phyloP scores from a whole-genome alignment of 2,888 invertebrate species.

The Aporophyla lueneburgensis region DNA sequence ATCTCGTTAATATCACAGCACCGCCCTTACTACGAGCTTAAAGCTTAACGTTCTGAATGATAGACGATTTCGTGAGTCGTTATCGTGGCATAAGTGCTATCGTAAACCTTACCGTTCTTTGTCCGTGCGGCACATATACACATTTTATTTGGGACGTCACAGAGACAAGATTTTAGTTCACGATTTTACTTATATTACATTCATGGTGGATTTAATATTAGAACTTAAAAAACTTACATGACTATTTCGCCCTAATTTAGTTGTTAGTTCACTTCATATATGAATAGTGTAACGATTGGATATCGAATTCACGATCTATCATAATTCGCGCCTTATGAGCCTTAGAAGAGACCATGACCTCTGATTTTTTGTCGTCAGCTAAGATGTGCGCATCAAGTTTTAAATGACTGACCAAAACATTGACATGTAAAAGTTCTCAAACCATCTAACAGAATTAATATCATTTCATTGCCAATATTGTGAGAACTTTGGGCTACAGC shows the following conservation, averaged over 20 bases:
- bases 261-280: too few relatives aligned
- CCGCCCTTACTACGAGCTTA: not conserved
- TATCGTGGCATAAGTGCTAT: constrained; percentile 31
- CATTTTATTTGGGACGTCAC: constrained; percentile 28
- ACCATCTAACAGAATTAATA: too few relatives aligned
- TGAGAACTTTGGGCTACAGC: too few relatives aligned
- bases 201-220: not conserved
- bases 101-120: constrained; percentile 32
- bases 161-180: constrained; percentile 2
- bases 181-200: not conserved
- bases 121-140: constrained; percentile 32
- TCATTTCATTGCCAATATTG: too few relatives aligned
- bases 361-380: too few relatives aligned
- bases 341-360: too few relatives aligned
- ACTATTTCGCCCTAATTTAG: not conserved
- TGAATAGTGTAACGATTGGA: too few relatives aligned
- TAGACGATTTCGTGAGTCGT: constrained; percentile 30
- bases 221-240: not conserved
- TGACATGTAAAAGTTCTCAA: too few relatives aligned
- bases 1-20: constrained; percentile 4
- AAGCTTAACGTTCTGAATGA: constrained; percentile 15
- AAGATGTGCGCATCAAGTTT: too few relatives aligned
- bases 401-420: too few relatives aligned
- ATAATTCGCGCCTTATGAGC: too few relatives aligned
- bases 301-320: too few relatives aligned